Evolutionary conservation across 2,797 vertebrate genomes (phyloP).

Genomic region (Coccyzus lansbergi): DNA sequence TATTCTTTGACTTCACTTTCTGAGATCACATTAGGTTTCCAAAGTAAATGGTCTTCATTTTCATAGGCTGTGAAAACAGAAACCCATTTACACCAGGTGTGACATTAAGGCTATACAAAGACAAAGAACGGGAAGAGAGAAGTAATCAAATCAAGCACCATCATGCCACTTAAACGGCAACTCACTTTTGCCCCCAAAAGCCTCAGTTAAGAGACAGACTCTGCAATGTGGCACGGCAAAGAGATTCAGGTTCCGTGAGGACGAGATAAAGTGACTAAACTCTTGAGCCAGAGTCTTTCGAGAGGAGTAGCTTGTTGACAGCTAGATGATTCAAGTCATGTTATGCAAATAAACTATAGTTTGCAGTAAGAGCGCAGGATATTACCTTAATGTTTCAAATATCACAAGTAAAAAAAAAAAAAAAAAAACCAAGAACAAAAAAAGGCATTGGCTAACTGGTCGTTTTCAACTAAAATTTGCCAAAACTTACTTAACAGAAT

Average conservation of each 20-base stretch:
- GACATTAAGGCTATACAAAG: background rate
- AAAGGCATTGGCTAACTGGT: background rate
- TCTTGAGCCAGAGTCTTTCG: background rate
- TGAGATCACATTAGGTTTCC: conserved; percentile 88
- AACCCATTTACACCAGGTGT: background rate
- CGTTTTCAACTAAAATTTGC: background rate
- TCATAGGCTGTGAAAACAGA: conserved; percentile 84
- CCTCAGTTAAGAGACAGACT: background rate
- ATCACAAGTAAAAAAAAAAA: background rate
- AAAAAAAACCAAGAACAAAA: no score
- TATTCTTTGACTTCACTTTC: conserved; percentile 92
- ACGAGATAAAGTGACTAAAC: background rate
- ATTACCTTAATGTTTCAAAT: background rate
- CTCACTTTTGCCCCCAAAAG: background rate
- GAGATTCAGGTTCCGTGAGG: background rate
- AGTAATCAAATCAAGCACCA: background rate
- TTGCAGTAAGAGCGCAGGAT: background rate
- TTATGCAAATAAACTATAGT: background rate
- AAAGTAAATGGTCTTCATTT: conserved; percentile 93
- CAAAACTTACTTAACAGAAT: background rate
- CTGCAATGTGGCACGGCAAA: background rate
- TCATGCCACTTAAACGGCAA: background rate
- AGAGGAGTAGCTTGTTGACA: background rate
- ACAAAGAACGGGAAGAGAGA: background rate
- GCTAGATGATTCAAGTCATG: background rate